A percentile compares a stretch with the other conserved stretches of the same genome.
These are phyloP conservation scores for Percopsis omiscomaycus DNA, from an alignment of 2,797 vertebrate genomes.

Conservation along the genomic window DNA sequence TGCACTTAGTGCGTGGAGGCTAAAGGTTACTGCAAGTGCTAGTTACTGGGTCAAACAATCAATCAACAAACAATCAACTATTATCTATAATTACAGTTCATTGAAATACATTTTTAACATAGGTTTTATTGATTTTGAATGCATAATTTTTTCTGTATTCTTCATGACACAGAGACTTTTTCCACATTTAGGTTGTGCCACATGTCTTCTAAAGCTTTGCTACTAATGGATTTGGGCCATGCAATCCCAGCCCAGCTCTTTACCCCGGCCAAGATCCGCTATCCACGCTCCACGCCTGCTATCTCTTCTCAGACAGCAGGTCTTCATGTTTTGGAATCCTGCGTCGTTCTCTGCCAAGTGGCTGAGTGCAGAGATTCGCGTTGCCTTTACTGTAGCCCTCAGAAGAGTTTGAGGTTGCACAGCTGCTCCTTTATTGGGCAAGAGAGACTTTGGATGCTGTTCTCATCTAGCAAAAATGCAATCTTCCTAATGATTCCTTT, in stretches of 20 bases:
- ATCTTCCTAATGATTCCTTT: too few species aligned
- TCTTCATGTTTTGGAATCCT: conserved; percentile 40
- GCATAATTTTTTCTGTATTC: neutral
- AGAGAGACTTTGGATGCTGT: too few species aligned
- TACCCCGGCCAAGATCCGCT: neutral
- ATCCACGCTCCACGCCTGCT: conserved; percentile 12
- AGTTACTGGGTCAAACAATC: too few species aligned
- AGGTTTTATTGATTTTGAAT: neutral
- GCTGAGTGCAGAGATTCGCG: conserved; percentile 45
- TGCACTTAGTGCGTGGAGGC: too few species aligned
- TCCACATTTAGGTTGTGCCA: conserved; percentile 7
- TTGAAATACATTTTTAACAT: neutral
- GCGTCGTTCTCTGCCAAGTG: conserved; percentile 27
- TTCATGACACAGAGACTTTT: neutral
- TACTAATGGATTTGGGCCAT: conserved; percentile 31
- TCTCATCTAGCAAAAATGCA: too few species aligned
- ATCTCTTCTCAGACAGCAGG: conserved; percentile 31
- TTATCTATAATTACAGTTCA: too few species aligned
- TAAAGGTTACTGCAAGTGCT: too few species aligned
- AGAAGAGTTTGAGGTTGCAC: too few species aligned
- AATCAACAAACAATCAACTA: too few species aligned
- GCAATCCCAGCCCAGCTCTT: conserved; percentile 5
- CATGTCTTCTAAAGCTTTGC: conserved; percentile 6
- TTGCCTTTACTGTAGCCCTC: conserved; percentile 6
- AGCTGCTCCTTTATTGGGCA: too few species aligned